Base-by-base conservation (phyloP, 53 echinoderm and acorn worm genomes). In the Patiria pectinifera region DNA sequence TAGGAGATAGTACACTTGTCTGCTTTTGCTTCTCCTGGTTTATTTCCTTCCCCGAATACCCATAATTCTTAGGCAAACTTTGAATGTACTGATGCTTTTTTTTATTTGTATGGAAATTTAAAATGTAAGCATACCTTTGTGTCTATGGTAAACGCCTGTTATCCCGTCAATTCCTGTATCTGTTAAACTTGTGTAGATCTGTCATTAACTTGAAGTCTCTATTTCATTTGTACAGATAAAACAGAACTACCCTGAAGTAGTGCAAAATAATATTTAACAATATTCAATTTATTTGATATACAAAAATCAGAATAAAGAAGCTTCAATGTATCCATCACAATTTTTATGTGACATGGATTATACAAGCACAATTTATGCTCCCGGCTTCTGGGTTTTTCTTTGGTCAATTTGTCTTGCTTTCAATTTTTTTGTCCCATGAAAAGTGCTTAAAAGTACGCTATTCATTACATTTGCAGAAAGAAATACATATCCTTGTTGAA, bases 201-300 rank as follows among this genome's bases (percentile, higher is more conserved):
- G 63, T 69, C n/a, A 47, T 74, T 24, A 86, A 49, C 48, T 72
- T 69, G 46, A 26, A 69, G 46, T 66, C 48, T 48, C 46, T 15
- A 18, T 46, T 69, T 86, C 16, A 71, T 71, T 35, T 86, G 86
- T 86, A 86, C 72, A 86, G 74, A 74, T 47, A 48, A 49, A 21
- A 59, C 6, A 21, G 59, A 14, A 82, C 45, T 58, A 59, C 59
- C 2, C 22, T 13, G 13, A 10, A 18, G 74, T 74, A 48, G 35
- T 86, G 23, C 25, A n/a, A 74, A 23, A 74, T 24, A 74, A 72
- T 85, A 69, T 15, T 72, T 72, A 48, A 45, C 47, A 45, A 71
- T 71, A 86, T 49, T 86, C 71, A 75, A 49, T 86, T 69, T 86
- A 86, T 72, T 86, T 86, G 86, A 86, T 86, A 74, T 86, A 59